Base-by-base conservation (phyloP, 2,888 invertebrate genomes). In the Dyspetes luteomarginatus region DNA sequence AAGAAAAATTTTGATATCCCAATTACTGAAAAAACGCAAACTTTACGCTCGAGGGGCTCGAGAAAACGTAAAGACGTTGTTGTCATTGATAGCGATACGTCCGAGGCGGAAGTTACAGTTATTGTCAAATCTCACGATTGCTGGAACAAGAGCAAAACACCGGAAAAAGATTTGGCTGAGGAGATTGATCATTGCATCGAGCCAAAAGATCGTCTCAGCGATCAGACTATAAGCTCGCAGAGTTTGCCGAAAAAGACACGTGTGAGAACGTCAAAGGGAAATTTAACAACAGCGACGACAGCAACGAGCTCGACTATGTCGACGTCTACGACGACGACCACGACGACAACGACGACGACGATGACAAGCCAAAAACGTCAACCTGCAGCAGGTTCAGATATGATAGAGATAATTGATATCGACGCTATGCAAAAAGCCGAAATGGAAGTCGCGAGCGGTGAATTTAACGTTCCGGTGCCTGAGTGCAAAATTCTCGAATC, bases 381-480 rank as follows among this genome's bases (percentile, higher is more conserved):
- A 22, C 55, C 81, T 2, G 80, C 79, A 24, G 72, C 81, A 4
- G 82, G 82, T 0, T 86, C 85, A 28, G 82, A 80, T 28, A 67
- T 78, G 52, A 85, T 89, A 15, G 90, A 91, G 65, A 90, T 91
- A 24, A 90, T 91, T 64, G 89, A 90, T 62, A 89, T 91, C 30
- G 90, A 90, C 69, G 89, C 90, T 17, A 86, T 88, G 87, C 87
- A 88, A 19, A 89, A 88, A 62, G 87, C 87, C 0, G 89, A 89
- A 58, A 86, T 85, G 84, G 83, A 88, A 24, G 81, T 81, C 1
- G 67, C 81, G 0, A 73, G 60, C 15, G 83, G 78, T 0, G 64
- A 76, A 3, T 22, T 73, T 3, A 30, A 58, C 15, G 58, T 78
- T 0, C 7, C 77, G 0, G 22, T 74, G 0, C 85, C 88, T 0